These are phyloP conservation scores for Chloroceryle aenea DNA, from an alignment of 2,113 vertebrate species.

Conservation along the genomic window DNA sequence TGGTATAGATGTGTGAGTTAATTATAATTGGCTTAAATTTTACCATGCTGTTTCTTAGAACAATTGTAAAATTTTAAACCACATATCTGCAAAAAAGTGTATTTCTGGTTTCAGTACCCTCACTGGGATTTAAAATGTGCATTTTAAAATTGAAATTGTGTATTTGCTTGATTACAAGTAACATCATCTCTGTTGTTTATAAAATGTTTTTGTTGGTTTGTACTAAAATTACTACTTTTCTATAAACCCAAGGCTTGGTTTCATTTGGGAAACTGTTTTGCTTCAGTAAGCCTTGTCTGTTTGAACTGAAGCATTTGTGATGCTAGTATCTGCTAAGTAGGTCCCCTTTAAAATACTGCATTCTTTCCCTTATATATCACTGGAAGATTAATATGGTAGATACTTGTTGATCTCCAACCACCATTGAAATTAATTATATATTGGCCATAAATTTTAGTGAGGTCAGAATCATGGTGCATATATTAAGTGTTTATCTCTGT, in stretches of 20 bases:
- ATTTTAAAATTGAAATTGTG: not conserved
- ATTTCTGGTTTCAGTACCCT: not conserved
- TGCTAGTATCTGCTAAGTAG: accelerated
- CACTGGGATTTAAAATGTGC: not conserved
- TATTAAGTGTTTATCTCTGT: not conserved
- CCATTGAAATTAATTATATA: not conserved
- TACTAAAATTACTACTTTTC: not conserved
- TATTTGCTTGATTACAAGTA: not conserved
- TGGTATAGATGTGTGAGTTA: not conserved
- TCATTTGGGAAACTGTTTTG: not conserved
- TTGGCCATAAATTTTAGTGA: not conserved
- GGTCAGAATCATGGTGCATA: not conserved
- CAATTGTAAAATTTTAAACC: not conserved
- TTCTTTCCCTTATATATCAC: not conserved
- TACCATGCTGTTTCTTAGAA: not conserved
- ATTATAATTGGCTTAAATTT: not conserved
- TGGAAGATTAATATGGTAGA: not conserved
- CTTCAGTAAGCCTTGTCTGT: not conserved
- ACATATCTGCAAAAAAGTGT: not conserved
- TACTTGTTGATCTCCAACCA: not conserved
- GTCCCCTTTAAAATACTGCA: not conserved
- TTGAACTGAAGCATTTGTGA: not conserved
- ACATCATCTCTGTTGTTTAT: not conserved
- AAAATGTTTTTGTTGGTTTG: not conserved
- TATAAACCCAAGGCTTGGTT: not conserved